These are phyloP conservation scores for Merluccius polli DNA, from an alignment of 2,797 vertebrate genomes.

Conservation along the genomic window DNA sequence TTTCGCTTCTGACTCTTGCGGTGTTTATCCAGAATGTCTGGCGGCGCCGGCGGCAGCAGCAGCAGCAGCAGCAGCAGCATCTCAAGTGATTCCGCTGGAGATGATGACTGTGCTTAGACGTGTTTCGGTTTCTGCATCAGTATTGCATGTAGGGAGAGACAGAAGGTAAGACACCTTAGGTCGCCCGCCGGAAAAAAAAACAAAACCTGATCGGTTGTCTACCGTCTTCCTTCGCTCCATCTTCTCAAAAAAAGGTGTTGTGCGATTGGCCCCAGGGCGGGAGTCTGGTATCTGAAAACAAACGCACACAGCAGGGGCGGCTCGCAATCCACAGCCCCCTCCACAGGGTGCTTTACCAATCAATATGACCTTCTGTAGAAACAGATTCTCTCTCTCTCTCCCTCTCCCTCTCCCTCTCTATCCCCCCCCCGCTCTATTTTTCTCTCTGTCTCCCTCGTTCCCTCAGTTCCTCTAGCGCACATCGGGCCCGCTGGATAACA, in stretches of 20 bases:
- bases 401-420: conserved; percentile 31
- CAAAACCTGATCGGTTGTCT: conserved; percentile 49
- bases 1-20: conserved; percentile 26
- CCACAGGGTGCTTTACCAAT: conserved; percentile 64
- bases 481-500: conserved; percentile 45
- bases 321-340: conserved; percentile 45
- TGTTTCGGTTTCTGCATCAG: not conserved
- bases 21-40: conserved; percentile 13
- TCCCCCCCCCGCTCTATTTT: conserved; percentile 29
- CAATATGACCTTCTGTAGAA: conserved; percentile 65
- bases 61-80: not conserved
- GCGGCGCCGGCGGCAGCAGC: no score
- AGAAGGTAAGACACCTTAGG: conserved; percentile 19
- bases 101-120: no score
- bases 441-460: conserved; percentile 26
- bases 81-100: no score
- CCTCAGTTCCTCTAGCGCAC: conserved; percentile 29
- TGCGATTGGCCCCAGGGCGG: conserved; percentile 54
- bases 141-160: conserved; percentile 16
- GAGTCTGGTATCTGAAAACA: conserved; percentile 59
- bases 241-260: conserved; percentile 47
- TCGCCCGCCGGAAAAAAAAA: conserved; percentile 40
- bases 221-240: conserved; percentile 67
- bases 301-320: conserved; percentile 49
- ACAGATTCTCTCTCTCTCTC: conserved; percentile 21